These are phyloP conservation scores for Smittia aterrima DNA, from an alignment of 2,888 invertebrate species.

Conservation along the genomic window DNA sequence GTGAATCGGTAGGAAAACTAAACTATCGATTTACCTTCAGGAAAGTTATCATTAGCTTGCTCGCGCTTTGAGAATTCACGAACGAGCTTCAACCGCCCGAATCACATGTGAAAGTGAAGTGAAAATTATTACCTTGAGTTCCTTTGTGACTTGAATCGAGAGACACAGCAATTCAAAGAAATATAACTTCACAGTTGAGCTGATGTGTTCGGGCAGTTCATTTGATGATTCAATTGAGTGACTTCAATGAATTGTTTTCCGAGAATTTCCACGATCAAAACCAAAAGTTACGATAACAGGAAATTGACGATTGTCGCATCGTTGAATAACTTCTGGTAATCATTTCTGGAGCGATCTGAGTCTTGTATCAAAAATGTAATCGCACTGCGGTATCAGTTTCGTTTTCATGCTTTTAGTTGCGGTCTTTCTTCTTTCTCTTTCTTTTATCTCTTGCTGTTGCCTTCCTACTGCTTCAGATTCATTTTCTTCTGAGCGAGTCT, in stretches of 20 bases:
- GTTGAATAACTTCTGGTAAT: no score
- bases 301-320: no score
- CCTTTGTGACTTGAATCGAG: background rate
- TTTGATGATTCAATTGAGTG: no score
- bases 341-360: background rate
- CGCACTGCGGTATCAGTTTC: conserved; percentile 18
- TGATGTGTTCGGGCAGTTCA: background rate
- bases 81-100: background rate
- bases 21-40: no score
- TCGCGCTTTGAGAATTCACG: background rate
- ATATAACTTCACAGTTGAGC: background rate
- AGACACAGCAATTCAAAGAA: background rate
- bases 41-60: background rate
- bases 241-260: no score
- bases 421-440: conserved; percentile 15
- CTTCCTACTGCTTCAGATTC: conserved; percentile 1
- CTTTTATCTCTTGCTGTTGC: background rate
- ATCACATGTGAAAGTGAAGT: background rate
- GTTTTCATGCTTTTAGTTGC: conserved; percentile 22
- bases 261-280: no score
- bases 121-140: background rate
- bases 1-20: no score
- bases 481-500: background rate
- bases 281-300: no score
- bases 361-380: background rate